Conservation (phyloP, 2,888 invertebrate genomes). For the Drosophila mercatorum region DNA sequence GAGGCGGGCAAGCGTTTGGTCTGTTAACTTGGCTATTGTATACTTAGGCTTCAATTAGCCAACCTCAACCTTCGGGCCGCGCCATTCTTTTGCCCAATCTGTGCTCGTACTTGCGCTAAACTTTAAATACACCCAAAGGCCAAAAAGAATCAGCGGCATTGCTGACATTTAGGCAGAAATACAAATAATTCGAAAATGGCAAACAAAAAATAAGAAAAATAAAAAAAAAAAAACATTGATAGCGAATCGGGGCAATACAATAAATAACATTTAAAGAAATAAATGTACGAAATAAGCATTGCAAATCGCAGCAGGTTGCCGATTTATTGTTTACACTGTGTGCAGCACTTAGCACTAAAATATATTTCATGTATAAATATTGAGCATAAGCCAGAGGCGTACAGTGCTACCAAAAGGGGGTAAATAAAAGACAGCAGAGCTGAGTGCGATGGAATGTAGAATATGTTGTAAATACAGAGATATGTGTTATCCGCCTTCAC, state of each 20-base stretch:
- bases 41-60: slow-evolving; percentile 51
- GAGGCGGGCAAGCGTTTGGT: slow-evolving; percentile 3
- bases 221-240: slow-evolving; percentile 29
- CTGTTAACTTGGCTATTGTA: slow-evolving; percentile 40
- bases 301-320: slow-evolving; percentile 54
- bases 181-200: slow-evolving; percentile 35
- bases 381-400: slow-evolving; percentile 5
- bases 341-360: slow-evolving; percentile 23
- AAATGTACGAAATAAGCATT: slow-evolving; percentile 45
- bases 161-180: slow-evolving; percentile 54
- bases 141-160: slow-evolving; percentile 53
- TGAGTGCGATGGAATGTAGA: neutral
- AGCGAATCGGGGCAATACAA: slow-evolving; percentile 38
- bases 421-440: neutral
- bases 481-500: neutral
- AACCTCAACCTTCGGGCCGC: slow-evolving; percentile 44
- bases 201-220: neutral
- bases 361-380: slow-evolving; percentile 11
- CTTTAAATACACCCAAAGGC: slow-evolving; percentile 49
- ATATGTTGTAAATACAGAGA: neutral
- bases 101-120: slow-evolving; percentile 18
- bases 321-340: slow-evolving; percentile 30
- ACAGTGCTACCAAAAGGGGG: neutral
- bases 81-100: slow-evolving; percentile 35
- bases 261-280: slow-evolving; percentile 60